phyloP scores from a whole-genome alignment of 2,888 invertebrate species.

The Drosophila hamatofila region DNA sequence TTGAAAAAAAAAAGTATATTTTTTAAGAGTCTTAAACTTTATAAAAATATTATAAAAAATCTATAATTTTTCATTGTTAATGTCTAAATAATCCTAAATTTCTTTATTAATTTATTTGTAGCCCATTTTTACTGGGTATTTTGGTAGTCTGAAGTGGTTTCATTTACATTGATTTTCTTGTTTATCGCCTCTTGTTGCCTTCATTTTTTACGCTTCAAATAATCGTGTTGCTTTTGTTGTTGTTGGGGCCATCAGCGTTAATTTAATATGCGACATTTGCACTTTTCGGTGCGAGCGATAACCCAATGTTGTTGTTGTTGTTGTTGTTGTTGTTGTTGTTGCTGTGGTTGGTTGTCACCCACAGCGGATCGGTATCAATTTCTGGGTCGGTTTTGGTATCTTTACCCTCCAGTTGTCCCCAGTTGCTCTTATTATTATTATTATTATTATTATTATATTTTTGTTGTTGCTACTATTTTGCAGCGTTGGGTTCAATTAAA shows the following conservation, averaged over 20 bases:
- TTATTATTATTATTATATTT: slow-evolving; percentile 15
- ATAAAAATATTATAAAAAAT: neutral
- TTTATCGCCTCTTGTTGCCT: slow-evolving; percentile 17
- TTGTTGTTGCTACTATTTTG: slow-evolving; percentile 30
- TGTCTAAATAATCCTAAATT: neutral
- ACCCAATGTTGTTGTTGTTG: slow-evolving; percentile 5
- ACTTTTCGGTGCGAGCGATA: slow-evolving; percentile 64
- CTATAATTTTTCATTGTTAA: too few relatives aligned
- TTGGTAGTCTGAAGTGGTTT: neutral
- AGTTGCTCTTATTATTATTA: slow-evolving; percentile 15
- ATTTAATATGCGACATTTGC: slow-evolving; percentile 81
- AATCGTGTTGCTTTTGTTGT: slow-evolving; percentile 40
- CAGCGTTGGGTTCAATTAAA: slow-evolving; percentile 62
- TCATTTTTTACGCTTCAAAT: slow-evolving; percentile 58
- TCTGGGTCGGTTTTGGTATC: slow-evolving; percentile 23
- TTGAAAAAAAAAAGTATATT: neutral
- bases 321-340: slow-evolving; percentile 11
- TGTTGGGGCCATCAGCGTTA: slow-evolving; percentile 50
- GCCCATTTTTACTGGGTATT: slow-evolving; percentile 7
- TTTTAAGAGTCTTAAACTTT: neutral
- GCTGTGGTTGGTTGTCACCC: slow-evolving; percentile 25
- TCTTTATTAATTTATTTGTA: neutral
- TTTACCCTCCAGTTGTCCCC: slow-evolving; percentile 3
- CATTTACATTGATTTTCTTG: slow-evolving; percentile 20
- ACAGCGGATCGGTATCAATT: slow-evolving; percentile 32